Conservation (phyloP, 1,140 invertebrate genomes). For the Orussus abietinus region DNA sequence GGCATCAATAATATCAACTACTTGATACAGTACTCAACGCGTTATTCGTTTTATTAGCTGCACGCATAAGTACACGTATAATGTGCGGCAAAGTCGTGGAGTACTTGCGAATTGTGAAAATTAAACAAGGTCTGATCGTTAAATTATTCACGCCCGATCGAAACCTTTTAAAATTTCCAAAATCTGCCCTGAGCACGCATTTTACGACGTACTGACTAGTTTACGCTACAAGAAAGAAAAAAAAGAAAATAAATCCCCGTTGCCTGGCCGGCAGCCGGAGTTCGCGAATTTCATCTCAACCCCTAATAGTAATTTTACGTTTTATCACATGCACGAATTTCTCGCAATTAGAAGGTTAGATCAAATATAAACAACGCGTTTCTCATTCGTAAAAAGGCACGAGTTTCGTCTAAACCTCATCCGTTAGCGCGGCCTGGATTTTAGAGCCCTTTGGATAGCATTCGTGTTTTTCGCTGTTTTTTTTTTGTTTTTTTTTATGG, state of each 20-base stretch:
- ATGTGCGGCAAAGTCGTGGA: too few relatives aligned
- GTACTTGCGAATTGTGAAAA: too few relatives aligned
- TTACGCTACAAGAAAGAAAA: not conserved
- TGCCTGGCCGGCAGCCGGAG: not conserved
- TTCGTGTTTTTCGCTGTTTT: not conserved
- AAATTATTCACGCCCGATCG: too few relatives aligned
- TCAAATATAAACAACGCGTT: not conserved
- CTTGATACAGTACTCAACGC: too few relatives aligned
- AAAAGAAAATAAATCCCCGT: not conserved
- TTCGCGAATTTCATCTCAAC: not conserved
- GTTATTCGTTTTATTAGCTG: too few relatives aligned
- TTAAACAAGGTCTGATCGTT: too few relatives aligned
- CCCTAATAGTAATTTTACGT: not conserved
- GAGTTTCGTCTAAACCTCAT: conserved; percentile 19
- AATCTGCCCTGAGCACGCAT: too few relatives aligned
- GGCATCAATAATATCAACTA: too few relatives aligned
- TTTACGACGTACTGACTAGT: too few relatives aligned
- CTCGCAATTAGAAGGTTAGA: conserved; percentile 9
- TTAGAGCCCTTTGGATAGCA: not conserved
- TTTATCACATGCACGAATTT: conserved; percentile 9
- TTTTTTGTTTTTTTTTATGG: not conserved
- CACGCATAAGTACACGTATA: too few relatives aligned
- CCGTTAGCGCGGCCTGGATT: not conserved
- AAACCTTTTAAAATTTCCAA: too few relatives aligned
- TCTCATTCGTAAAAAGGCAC: conserved; percentile 30